Evolutionary conservation across 1,140 invertebrate species (phyloP), one percentile per base, ranked within the genome.

Genomic region (Pomacea maculata): DNA sequence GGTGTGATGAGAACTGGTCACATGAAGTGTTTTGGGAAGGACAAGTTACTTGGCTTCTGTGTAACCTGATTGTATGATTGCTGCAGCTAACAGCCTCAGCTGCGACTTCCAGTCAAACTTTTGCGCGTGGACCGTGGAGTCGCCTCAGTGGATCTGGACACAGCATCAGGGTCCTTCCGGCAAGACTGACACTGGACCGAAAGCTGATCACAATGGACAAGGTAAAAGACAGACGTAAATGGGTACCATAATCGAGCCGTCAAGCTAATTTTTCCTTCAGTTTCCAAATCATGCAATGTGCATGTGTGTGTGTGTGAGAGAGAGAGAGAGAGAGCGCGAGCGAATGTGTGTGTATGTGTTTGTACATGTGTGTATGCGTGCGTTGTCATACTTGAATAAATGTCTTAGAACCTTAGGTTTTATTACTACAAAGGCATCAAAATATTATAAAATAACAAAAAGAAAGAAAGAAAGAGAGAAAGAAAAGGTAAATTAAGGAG

Each of bases 21-120:
- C 34, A 6, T 45, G 6, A 45, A 45, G 34, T 45, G 34, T 45
- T 4, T 45, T 25, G 0, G 25, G 25, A 25, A 45, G 34, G 34
- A 45, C 34, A 45, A 6, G 34, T 45, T 45, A 45, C 34, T 45
- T 45, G 3, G 34, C 34, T 45, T 45, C 34, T 45, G 34, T 45
- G 34, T 45, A 17, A 61, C 57, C 11, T 61, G 57, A 61, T 61
- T 17, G 19, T 17, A 15, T 29, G 7, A 61, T 8, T 9, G 7
- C 29, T 65, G 2, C 75, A 77, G 75, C 75, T 34, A 65, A 52
- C 2, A 25, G 9, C 5, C n/a, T 77, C 15, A 67, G 21, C 75
- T 77, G 75, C n/a, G 64, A 77, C 75, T 77, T 77, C 61, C 61
- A 76, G 75, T 15, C 3, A 29, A 65, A 65, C 63, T 29, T 77